These are phyloP conservation scores for Halictus quadricinctus DNA, from an alignment of 2,888 invertebrate genomes.

Conservation along the genomic window DNA sequence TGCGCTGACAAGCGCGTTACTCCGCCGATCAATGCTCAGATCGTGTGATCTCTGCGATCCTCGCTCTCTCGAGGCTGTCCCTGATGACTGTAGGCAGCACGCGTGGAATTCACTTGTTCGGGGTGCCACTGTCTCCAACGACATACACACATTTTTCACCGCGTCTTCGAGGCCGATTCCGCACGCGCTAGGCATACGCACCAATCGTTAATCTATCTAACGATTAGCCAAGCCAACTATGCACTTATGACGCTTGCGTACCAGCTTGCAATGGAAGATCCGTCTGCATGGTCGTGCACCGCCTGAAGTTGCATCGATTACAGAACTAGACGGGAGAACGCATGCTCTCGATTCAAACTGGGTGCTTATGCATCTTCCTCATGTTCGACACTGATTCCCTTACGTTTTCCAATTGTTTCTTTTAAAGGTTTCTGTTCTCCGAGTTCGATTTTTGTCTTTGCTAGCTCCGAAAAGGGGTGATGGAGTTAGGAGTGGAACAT, in stretches of 20 bases:
- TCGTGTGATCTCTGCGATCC: slow-evolving; percentile 10
- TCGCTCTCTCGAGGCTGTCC: slow-evolving; percentile 16
- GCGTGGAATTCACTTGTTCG: slow-evolving; percentile 22
- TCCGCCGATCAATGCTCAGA: slow-evolving; percentile 6
- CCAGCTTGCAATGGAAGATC: slow-evolving; percentile 47
- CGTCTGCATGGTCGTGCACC: slow-evolving; percentile 32
- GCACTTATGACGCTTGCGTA: slow-evolving; percentile 39
- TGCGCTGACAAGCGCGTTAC: slow-evolving; percentile 19
- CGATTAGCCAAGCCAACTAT: slow-evolving; percentile 9
- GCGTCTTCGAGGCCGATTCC: slow-evolving; percentile 6
- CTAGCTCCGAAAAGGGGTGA: not conserved
- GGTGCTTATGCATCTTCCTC: not conserved
- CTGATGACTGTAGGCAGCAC: slow-evolving; percentile 24
- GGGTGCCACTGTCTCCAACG: slow-evolving; percentile 46
- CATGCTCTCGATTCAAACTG: slow-evolving; percentile 10
- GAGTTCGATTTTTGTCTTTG: not conserved
- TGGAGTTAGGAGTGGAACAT: not conserved
- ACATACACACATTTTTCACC: slow-evolving; percentile 61
- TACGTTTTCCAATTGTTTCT: not conserved
- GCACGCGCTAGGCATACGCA: slow-evolving; percentile 1
- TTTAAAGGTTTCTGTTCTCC: not conserved
- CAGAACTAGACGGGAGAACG: slow-evolving; percentile 22
- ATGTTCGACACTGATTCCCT: not conserved
- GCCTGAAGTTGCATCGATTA: slow-evolving; percentile 58
- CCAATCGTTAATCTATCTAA: slow-evolving; percentile 21